A percentile compares a stretch with the other conserved stretches of the same genome.
Evolutionary conservation across 1,140 invertebrate genomes (phyloP).

Genomic region (Drosophila orena): DNA sequence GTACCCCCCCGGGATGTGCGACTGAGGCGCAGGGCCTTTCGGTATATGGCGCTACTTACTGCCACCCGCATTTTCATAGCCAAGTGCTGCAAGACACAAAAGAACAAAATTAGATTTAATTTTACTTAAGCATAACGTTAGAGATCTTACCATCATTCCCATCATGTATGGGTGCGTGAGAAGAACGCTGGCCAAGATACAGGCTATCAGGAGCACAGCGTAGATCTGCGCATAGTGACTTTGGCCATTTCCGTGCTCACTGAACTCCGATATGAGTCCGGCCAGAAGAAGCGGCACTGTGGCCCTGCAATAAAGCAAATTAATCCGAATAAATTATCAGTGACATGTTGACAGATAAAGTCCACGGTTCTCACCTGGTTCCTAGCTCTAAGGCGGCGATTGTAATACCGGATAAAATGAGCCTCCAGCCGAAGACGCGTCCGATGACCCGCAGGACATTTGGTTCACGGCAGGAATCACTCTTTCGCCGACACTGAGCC

Average conservation of each 20-base stretch:
- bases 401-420: conserved; percentile 52
- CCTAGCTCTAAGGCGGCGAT: conserved; percentile 55
- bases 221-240: conserved; percentile 86
- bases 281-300: conserved; percentile 72
- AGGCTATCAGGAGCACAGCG: conserved; percentile 86
- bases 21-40: conserved; percentile 88
- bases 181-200: conserved; percentile 86
- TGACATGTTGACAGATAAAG: conserved; percentile 3
- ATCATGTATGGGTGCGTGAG: conserved; percentile 88
- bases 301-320: conserved; percentile 86
- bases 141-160: conserved; percentile 85
- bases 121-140: neutral
- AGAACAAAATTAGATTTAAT: neutral
- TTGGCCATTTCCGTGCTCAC: conserved; percentile 80
- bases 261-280: conserved; percentile 85
- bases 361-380: conserved; percentile 45
- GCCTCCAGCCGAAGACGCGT: conserved; percentile 65
- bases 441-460: conserved; percentile 54
- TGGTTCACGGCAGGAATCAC: conserved; percentile 25
- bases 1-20: conserved; percentile 90
- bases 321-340: conserved; percentile 5
- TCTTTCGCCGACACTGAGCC: conserved; percentile 28
- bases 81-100: conserved; percentile 39
- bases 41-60: conserved; percentile 88
- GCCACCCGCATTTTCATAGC: conserved; percentile 85